Percentiles rank a stretch among this genome's conserved stretches.
These are phyloP conservation scores for Lophura nycthemera DNA, from an alignment of 2,113 vertebrate genomes.

Conservation along the genomic window DNA sequence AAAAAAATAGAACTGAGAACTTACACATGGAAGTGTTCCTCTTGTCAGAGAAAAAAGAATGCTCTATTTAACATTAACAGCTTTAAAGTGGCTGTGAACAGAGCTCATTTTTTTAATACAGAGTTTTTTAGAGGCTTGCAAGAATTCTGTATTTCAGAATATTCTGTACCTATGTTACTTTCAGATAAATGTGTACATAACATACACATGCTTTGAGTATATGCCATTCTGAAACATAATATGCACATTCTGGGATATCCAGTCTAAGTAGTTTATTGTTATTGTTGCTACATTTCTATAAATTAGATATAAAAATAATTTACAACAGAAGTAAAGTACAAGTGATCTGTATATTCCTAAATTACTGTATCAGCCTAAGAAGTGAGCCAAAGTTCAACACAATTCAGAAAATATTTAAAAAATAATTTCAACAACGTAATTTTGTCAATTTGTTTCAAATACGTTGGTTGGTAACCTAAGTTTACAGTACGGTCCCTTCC, in stretches of 20 bases:
- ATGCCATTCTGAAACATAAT: background rate
- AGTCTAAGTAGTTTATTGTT: background rate
- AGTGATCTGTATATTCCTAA: background rate
- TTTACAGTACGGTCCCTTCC: background rate
- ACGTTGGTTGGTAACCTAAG: background rate
- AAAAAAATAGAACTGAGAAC: slow-evolving; percentile 9
- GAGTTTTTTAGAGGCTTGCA: background rate
- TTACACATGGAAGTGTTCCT: background rate
- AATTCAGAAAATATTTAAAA: background rate
- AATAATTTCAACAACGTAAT: background rate
- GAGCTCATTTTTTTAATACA: background rate
- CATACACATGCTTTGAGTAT: background rate
- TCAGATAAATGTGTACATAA: background rate
- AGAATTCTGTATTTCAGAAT: background rate
- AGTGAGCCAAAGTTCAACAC: background rate
- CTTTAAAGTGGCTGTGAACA: background rate
- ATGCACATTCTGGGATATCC: background rate
- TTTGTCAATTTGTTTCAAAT: background rate
- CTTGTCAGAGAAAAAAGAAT: background rate
- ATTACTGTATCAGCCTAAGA: background rate
- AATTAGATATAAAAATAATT: background rate
- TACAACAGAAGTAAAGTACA: background rate
- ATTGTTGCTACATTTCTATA: background rate
- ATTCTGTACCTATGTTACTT: background rate
- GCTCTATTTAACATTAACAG: background rate